A percentile compares a stretch with the other conserved stretches of the same genome.
Conservation (phyloP, 2,113 vertebrate genomes). For the Aythya baeri region DNA sequence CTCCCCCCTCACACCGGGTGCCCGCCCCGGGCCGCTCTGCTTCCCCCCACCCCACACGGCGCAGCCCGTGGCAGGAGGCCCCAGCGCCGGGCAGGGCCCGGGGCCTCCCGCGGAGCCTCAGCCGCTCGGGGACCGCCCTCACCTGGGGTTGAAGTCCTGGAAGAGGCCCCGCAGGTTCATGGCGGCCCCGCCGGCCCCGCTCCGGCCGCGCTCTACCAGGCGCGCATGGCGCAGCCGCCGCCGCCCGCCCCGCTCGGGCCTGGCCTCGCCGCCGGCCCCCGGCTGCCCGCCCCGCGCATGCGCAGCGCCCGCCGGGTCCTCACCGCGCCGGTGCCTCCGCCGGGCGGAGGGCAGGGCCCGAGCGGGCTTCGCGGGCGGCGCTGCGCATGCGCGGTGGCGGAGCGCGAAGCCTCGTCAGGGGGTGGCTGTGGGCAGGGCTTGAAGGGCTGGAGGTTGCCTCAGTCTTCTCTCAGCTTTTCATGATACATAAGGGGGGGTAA, state of each 20-base stretch:
- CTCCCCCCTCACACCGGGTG: no score
- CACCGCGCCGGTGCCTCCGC: fast-evolving
- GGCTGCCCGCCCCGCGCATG: not conserved
- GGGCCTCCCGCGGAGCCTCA: no score
- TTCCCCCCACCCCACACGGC: no score
- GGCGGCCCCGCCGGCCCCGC: not conserved
- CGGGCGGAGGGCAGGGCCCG: fast-evolving
- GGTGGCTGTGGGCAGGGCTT: not conserved
- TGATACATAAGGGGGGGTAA: no score
- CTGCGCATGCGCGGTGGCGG: not conserved
- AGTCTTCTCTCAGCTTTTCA: no score
- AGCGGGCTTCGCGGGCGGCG: fast-evolving
- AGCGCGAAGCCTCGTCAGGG: fast-evolving
- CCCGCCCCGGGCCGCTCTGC: no score
- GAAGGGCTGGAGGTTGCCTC: no score
- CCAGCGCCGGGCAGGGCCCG: no score
- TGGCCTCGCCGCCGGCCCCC: not conserved
- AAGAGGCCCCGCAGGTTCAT: not conserved
- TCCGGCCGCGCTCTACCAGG: not conserved
- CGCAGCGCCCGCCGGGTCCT: not conserved
- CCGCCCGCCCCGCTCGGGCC: not conserved
- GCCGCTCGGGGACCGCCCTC: not conserved
- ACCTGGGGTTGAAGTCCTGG: not conserved
- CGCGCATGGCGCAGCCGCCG: not conserved
- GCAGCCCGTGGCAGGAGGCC: no score